phyloP scores from a whole-genome alignment of 2,888 invertebrate genomes.

The Dynastes tityus region DNA sequence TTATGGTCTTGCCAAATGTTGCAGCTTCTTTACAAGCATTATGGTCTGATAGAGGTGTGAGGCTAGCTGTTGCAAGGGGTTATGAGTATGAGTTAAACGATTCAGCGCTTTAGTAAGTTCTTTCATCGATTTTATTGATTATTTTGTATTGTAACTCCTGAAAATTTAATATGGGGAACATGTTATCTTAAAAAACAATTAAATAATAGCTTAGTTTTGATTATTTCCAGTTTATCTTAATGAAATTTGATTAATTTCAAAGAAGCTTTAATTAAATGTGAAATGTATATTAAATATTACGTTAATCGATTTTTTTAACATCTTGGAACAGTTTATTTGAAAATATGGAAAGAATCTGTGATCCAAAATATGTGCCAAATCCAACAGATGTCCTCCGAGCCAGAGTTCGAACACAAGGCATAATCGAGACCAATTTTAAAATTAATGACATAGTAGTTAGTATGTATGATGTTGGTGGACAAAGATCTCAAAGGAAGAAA shows the following conservation, averaged over 20 bases:
- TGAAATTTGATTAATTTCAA: too few species aligned
- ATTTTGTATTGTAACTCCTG: neutral
- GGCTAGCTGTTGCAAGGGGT: slow-evolving; percentile 77
- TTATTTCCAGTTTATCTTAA: too few species aligned
- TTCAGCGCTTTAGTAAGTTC: slow-evolving; percentile 77
- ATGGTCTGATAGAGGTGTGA: slow-evolving; percentile 78
- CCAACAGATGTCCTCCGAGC: slow-evolving; percentile 77
- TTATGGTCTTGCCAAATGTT: slow-evolving; percentile 72
- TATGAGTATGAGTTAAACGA: slow-evolving; percentile 80
- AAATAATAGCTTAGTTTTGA: too few species aligned
- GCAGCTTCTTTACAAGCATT: slow-evolving; percentile 73
- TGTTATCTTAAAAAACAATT: too few species aligned
- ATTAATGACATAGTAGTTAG: slow-evolving; percentile 75
- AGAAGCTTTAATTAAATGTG: too few species aligned
- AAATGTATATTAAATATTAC: neutral
- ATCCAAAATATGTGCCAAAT: slow-evolving; percentile 77
- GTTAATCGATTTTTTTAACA: slow-evolving; percentile 42
- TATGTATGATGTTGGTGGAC: slow-evolving; percentile 80
- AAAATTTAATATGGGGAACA: too few species aligned
- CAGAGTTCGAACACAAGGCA: slow-evolving; percentile 77
- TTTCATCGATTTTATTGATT: neutral
- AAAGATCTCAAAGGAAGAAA: slow-evolving; percentile 77
- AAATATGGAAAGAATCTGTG: slow-evolving; percentile 78
- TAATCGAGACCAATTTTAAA: slow-evolving; percentile 79
- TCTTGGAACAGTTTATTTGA: slow-evolving; percentile 74